Percentiles rank a stretch among this genome's conserved stretches.
Evolutionary conservation across 2,888 invertebrate species (phyloP).

Genomic region (Invenusta paracnida): DNA sequence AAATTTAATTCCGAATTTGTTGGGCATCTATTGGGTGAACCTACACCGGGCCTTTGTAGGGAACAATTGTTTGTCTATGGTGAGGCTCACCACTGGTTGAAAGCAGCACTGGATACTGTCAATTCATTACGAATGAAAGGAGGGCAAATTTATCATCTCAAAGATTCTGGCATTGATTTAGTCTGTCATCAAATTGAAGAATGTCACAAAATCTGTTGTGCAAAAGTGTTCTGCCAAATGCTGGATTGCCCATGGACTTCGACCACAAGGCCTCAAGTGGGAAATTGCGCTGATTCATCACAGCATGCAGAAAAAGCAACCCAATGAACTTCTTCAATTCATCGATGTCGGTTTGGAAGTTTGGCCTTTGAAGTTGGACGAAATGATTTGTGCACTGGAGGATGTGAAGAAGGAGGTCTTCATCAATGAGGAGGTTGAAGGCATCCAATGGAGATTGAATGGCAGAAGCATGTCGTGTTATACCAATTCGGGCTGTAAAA

Average conservation of each 20-base stretch:
- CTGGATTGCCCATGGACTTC: not conserved
- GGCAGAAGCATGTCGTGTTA: not conserved
- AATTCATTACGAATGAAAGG: not conserved
- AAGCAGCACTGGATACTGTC: not conserved
- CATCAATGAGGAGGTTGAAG: not conserved
- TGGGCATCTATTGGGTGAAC: not conserved
- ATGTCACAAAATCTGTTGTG: not conserved
- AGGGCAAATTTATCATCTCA: not conserved
- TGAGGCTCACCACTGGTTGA: not conserved
- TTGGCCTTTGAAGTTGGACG: not conserved
- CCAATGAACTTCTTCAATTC: not conserved
- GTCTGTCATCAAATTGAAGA: not conserved
- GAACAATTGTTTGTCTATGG: not conserved
- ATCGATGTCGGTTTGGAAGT: not conserved
- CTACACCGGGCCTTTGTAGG: not conserved
- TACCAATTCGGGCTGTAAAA: not conserved
- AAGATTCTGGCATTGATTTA: not conserved
- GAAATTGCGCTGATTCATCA: not conserved
- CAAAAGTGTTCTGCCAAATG: not conserved
- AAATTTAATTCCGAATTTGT: not conserved
- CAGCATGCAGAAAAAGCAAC: not conserved
- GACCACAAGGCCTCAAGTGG: not conserved
- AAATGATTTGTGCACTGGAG: not conserved
- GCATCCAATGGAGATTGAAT: not conserved
- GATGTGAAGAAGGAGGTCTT: not conserved